phyloP scores from a whole-genome alignment of 2,888 invertebrate species.

The Clanis bilineata region DNA sequence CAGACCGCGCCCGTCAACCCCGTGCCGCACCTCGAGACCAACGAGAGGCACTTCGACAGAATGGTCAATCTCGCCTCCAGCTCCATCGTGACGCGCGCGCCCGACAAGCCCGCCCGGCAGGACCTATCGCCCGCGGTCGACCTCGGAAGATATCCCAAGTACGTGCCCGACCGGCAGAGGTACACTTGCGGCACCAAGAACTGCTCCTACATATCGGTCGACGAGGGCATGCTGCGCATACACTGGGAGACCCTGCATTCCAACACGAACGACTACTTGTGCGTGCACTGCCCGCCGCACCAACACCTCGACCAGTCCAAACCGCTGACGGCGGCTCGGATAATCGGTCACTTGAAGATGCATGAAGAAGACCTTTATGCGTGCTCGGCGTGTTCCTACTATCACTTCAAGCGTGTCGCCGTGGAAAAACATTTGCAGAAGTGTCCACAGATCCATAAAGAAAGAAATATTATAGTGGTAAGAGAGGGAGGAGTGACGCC shows the following conservation, averaged over 20 bases:
- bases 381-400: conserved; percentile 86
- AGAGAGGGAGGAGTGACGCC: conserved; percentile 40
- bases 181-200: conserved; percentile 87
- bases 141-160: conserved; percentile 65
- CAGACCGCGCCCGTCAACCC: conserved; percentile 90
- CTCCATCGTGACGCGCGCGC: conserved; percentile 58
- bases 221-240: conserved; percentile 86
- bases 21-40: conserved; percentile 89
- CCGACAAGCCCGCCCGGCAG: conserved; percentile 38
- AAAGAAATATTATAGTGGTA: conserved; percentile 60
- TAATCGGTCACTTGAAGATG: conserved; percentile 87
- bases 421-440: conserved; percentile 86
- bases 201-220: conserved; percentile 87
- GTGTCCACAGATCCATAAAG: conserved; percentile 70
- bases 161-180: conserved; percentile 79
- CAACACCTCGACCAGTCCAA: conserved; percentile 70
- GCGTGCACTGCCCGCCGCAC: conserved; percentile 87
- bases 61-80: conserved; percentile 93
- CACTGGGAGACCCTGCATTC: conserved; percentile 88
- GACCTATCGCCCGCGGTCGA: conserved; percentile 34
- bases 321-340: conserved; percentile 81
- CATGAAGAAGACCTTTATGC: conserved; percentile 88
- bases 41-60: conserved; percentile 91
- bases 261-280: conserved; percentile 82
- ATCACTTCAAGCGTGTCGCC: conserved; percentile 83